A percentile compares a stretch with the other conserved stretches of the same genome.
These are phyloP conservation scores for Regulus satrapa DNA, from an alignment of 2,113 vertebrate genomes.

Conservation along the genomic window DNA sequence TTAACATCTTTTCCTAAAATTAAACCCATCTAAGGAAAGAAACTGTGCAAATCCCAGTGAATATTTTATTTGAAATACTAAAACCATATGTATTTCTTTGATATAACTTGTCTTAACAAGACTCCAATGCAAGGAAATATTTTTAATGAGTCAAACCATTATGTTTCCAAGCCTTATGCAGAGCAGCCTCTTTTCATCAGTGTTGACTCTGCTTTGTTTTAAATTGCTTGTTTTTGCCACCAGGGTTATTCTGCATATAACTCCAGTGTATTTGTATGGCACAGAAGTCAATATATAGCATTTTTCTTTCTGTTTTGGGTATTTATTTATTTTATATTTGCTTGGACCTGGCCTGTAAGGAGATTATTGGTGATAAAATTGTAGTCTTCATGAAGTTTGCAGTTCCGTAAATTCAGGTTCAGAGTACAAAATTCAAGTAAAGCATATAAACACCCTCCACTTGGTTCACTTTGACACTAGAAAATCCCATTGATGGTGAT, in stretches of 20 bases:
- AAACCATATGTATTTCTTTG: not conserved
- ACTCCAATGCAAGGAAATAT: not conserved
- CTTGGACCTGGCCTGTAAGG: not conserved
- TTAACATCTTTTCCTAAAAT: not conserved
- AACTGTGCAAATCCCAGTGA: not conserved
- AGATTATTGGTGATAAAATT: not conserved
- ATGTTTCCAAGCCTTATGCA: not conserved
- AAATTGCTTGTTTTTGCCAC: not conserved
- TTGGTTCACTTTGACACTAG: not conserved
- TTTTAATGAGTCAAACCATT: not conserved
- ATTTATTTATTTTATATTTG: not conserved
- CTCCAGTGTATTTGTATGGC: not conserved
- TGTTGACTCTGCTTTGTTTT: not conserved
- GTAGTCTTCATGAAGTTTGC: not conserved
- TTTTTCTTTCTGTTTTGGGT: not conserved
- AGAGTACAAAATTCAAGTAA: not conserved
- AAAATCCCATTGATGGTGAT: not conserved
- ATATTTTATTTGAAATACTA: not conserved
- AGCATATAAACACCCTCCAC: not conserved
- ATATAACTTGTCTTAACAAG: not conserved
- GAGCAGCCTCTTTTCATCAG: not conserved
- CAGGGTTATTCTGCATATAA: not conserved
- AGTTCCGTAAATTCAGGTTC: not conserved
- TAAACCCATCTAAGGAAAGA: not conserved
- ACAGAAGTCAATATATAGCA: not conserved